Evolutionary conservation across 1,140 invertebrate genomes (phyloP).

Genomic region (Potamilus streckersoni): DNA sequence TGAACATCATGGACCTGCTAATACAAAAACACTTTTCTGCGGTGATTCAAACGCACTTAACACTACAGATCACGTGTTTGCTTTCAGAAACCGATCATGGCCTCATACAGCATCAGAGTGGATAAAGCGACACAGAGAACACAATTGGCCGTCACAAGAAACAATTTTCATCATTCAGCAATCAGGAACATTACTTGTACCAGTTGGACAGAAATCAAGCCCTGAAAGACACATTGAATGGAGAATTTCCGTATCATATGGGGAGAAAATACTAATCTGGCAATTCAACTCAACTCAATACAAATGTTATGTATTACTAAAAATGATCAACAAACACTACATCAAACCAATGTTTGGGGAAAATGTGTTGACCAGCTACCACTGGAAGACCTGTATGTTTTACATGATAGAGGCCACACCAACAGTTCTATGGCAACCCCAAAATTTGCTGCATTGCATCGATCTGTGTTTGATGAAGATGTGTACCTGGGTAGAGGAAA

Average conservation of each 20-base stretch:
- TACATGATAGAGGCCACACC: conserved; percentile 4
- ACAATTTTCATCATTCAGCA: background rate
- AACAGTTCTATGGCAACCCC: background rate
- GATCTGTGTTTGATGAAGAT: conserved; percentile 1
- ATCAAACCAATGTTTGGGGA: conserved; percentile 1
- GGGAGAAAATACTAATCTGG: conserved; percentile 13
- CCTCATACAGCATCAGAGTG: too few relatives aligned
- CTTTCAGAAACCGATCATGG: too few relatives aligned
- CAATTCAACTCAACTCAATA: conserved; percentile 4
- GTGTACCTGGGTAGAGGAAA: background rate
- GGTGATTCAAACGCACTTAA: too few relatives aligned
- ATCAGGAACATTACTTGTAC: conserved; percentile 5
- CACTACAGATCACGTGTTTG: too few relatives aligned
- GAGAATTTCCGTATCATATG: conserved; percentile 13
- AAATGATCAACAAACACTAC: conserved; percentile 12
- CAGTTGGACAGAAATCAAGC: background rate
- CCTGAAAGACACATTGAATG: conserved; percentile 8
- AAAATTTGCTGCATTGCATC: conserved; percentile 7
- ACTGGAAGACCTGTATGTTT: conserved; percentile 11
- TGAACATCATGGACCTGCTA: too few relatives aligned
- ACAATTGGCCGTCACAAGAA: too few relatives aligned
- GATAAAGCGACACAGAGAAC: too few relatives aligned
- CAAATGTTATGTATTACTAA: conserved; percentile 18
- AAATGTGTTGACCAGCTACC: background rate
- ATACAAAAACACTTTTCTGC: too few relatives aligned